Percentiles rank a stretch among this genome's conserved stretches.
Conservation (phyloP, 2,888 invertebrate genomes). For the Pilophorus perplexus region DNA sequence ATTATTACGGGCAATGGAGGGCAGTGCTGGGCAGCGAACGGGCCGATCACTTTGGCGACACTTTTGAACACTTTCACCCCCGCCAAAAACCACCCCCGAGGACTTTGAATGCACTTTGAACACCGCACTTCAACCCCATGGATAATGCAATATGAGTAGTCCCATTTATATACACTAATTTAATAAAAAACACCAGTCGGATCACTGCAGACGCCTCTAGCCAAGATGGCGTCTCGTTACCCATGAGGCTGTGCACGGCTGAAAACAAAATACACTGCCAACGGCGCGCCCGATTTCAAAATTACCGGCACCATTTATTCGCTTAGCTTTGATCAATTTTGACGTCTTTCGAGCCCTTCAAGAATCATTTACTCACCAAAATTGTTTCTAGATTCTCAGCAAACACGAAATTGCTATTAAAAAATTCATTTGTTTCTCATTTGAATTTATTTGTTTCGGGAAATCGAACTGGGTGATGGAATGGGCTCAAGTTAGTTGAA, state of each 20-base stretch:
- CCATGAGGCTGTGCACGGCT: constrained; percentile 37
- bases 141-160: constrained; percentile 43
- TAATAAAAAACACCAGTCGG: constrained; percentile 53
- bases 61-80: constrained; percentile 41
- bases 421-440: no score
- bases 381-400: no score
- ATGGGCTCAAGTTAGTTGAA: constrained; percentile 5
- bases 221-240: constrained; percentile 64
- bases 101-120: constrained; percentile 22
- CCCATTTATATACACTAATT: constrained; percentile 54
- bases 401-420: no score
- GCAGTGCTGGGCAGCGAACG: constrained; percentile 41
- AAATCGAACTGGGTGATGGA: constrained; percentile 15
- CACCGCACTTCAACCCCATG: constrained; percentile 41
- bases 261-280: constrained; percentile 45
- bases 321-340: no score
- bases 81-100: constrained; percentile 37
- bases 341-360: no score
- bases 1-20: constrained; percentile 51
- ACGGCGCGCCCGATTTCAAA: constrained; percentile 39
- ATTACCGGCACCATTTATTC: constrained; percentile 31
- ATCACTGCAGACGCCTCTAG: constrained; percentile 66
- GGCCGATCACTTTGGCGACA: constrained; percentile 35
- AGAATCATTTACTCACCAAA: no score
- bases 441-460: no score